These are phyloP conservation scores for Pseudonaja textilis DNA, from an alignment of 2,113 vertebrate species.

Conservation along the genomic window DNA sequence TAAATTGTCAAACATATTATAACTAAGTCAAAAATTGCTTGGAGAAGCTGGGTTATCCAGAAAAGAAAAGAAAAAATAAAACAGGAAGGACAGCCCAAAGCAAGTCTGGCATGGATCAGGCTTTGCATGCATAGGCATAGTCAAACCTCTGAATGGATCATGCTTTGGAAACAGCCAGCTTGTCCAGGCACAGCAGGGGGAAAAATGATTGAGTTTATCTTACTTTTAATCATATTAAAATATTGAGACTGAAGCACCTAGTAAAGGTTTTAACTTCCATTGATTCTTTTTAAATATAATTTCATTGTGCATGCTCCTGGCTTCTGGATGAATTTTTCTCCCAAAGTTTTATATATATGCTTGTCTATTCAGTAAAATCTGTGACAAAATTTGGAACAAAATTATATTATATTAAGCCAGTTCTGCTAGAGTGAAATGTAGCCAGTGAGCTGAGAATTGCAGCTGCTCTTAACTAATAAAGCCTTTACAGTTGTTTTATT, in stretches of 20 bases:
- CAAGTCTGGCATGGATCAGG: neutral
- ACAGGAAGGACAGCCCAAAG: neutral
- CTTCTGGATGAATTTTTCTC: neutral
- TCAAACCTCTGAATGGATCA: neutral
- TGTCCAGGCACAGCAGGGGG: neutral
- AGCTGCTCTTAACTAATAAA: neutral
- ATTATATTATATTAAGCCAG: neutral
- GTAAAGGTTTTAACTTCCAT: neutral
- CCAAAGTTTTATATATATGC: neutral
- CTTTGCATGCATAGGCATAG: neutral
- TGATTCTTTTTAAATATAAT: neutral
- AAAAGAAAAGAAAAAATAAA: neutral
- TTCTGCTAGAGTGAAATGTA: neutral
- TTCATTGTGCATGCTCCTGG: neutral
- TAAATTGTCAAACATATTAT: neutral
- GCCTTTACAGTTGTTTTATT: neutral
- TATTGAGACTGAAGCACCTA: neutral
- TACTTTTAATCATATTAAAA: neutral
- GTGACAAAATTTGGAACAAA: neutral
- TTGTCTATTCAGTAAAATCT: neutral
- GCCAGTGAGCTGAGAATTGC: neutral
- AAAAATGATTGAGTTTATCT: neutral
- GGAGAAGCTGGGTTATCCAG: neutral
- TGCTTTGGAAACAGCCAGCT: neutral
- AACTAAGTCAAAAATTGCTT: neutral